phyloP scores from a whole-genome alignment of 2,113 vertebrate species.

The Trachemys scripta region DNA sequence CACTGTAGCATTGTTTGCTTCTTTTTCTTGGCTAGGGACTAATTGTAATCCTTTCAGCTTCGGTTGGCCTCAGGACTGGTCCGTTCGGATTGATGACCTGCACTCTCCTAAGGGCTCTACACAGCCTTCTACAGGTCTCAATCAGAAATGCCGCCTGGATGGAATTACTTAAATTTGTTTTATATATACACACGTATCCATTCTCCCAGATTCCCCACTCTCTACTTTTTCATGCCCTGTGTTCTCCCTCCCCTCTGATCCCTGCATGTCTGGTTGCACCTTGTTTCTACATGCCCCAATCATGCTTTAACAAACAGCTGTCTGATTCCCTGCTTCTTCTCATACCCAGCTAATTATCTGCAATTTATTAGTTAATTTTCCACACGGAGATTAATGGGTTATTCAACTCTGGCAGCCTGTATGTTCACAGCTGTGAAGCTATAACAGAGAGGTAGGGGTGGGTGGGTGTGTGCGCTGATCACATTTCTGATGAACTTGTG shows the following conservation, averaged over 20 bases:
- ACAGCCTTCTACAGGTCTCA: not conserved
- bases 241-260: constrained; percentile 6
- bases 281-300: constrained; percentile 59
- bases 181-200: not conserved
- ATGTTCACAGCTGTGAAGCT: constrained; percentile 63
- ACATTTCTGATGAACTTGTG: constrained; percentile 51
- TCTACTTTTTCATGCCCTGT: constrained; percentile 1
- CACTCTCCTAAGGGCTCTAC: not conserved
- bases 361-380: constrained; percentile 77
- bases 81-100: not conserved
- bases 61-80: not conserved
- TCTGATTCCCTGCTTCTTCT: constrained; percentile 64
- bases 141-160: not conserved
- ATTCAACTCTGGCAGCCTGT: constrained; percentile 61
- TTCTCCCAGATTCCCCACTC: not conserved
- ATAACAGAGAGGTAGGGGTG: not conserved
- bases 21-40: not conserved
- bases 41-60: not conserved
- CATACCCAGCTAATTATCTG: constrained; percentile 76
- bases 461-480: constrained; percentile 25
- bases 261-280: constrained; percentile 38
- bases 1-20: not conserved
- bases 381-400: constrained; percentile 72
- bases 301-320: constrained; percentile 57
- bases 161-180: not conserved